A percentile compares a stretch with the other conserved stretches of the same genome.
Evolutionary conservation across 2,113 vertebrate species (phyloP).

Genomic region (Edolisoma coerulescens): DNA sequence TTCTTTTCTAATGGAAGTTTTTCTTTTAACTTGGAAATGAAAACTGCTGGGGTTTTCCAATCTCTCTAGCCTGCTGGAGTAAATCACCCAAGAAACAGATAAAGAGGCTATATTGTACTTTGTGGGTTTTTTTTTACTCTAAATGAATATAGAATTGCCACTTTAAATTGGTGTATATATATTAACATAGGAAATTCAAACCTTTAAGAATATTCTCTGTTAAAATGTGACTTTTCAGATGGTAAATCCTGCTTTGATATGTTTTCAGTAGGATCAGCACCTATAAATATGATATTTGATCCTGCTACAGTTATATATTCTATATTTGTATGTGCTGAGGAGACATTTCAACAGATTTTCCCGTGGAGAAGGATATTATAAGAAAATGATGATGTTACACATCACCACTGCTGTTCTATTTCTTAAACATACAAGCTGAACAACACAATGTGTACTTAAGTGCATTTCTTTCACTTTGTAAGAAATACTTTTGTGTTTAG

Average conservation of each 20-base stretch:
- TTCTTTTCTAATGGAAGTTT: not conserved
- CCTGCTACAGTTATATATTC: not conserved
- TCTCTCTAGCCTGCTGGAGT: not conserved
- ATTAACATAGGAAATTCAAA: not conserved
- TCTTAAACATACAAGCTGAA: not conserved
- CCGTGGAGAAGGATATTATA: not conserved
- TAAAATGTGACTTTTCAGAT: not conserved
- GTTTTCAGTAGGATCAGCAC: not conserved
- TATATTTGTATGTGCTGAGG: not conserved
- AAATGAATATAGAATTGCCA: not conserved
- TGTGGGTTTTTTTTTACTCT: not conserved
- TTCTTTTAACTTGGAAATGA: not conserved
- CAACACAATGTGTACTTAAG: not conserved
- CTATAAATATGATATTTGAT: not conserved
- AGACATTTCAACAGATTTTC: not conserved
- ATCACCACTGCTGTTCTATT: not conserved
- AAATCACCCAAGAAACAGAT: not conserved
- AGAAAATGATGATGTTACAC: not conserved
- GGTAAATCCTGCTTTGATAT: not conserved
- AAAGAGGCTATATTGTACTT: not conserved
- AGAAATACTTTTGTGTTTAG: not conserved
- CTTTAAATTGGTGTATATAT: not conserved
- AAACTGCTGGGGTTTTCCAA: not conserved
- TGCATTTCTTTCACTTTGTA: not conserved
- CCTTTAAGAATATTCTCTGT: not conserved